Evolutionary conservation across 1,140 invertebrate species (phyloP), one percentile per base, ranked within the genome.

Genomic region (Wasmannia auropunctata): DNA sequence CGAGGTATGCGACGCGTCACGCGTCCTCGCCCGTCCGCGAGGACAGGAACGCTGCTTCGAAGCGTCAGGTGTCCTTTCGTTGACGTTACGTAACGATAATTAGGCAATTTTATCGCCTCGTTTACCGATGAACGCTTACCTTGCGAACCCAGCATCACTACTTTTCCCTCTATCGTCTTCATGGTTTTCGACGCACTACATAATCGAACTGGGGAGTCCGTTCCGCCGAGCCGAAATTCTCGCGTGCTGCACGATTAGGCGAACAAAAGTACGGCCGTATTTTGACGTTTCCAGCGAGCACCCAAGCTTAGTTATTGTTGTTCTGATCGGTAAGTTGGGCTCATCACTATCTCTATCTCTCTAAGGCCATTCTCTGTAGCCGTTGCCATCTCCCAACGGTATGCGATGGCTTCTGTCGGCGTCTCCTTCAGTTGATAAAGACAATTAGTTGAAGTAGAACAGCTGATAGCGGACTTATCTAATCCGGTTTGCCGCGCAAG

Each of bases 111-210:
- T 14, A 10, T 74, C 6, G 25, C 6, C 58, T 19, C 37, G 19
- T 46, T 69, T 81, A 56, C 8, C 65, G 40, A 72, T 62, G 37
- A 25, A 10, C n/a, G 58, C 93, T 96, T 96, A 98, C 97, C 97
- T 97, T 98, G 97, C 60, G 97, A 96, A 54, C 97, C 97, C 54
- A 98, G 94, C 85, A 98, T 96, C 75, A 98, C 97, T 80, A 98
- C 96, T 96, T 98, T 98, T 85, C 97, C 97, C 94, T 98, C 97
- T 84, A 98, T 95, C 72, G 96, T 96, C 58, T 93, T 96, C 88
- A 89, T 89, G 43, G n/a, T n/a, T n/a, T 72, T 89, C 28, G 46
- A 37, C 3, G 16, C 31, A 69, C 63, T 58, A 28, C 75, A 89
- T 88, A 86, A 77, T 75, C 49, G 46, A 25, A 34, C 46, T 43